Base-by-base conservation (phyloP, 2,797 vertebrate genomes). In the Falco biarmicus region DNA sequence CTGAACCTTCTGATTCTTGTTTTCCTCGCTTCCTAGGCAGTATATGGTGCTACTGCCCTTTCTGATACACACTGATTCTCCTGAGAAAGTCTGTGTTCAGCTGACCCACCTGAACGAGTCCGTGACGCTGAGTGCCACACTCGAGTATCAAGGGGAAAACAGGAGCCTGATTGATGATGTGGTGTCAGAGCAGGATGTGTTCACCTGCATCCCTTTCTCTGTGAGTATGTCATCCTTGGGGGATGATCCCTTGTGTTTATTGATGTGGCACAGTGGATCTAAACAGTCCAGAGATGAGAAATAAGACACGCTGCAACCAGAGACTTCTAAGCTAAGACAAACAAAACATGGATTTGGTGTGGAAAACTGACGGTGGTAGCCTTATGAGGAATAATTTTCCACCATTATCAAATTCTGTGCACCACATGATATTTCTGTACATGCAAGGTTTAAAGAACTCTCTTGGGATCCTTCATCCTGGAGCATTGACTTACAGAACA, bases 91-190 rank as follows among this genome's bases (percentile, higher is more conserved):
- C 66, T 98, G 98, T 1, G 3, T 98, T 32, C 96, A 98, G 57
- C 87, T 98, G 87, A 97, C 34, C 37, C 50, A 98, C 56, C 95
- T 98, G 87, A 98, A 98, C 4, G 98, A 98, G 81, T 97, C 98
- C 1, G 97, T 98, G 91, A 97, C 94, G 0, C 77, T 98, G 51
- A 97, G 71, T 28, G 41, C 92, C 68, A 91, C 73, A 0, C 61
- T 98, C 0, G 96, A 98, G 39, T 86, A 97, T 5, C 11, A 83
- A 8, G 93, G 60, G 43, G 74, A 74, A 79, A 98, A 97, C 63
- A 95, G 59, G 39, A 98, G 95, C 80, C 29, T 98, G 74, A 95
- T 98, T 41, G 87, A 84, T 3, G 88, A 98, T 0, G 43, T 97
- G 41, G 89, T 96, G 24, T 93, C 59, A 0, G 77, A 97, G 24